These are phyloP conservation scores for Brachyptera risi DNA, from an alignment of 2,888 invertebrate species.

Conservation along the genomic window DNA sequence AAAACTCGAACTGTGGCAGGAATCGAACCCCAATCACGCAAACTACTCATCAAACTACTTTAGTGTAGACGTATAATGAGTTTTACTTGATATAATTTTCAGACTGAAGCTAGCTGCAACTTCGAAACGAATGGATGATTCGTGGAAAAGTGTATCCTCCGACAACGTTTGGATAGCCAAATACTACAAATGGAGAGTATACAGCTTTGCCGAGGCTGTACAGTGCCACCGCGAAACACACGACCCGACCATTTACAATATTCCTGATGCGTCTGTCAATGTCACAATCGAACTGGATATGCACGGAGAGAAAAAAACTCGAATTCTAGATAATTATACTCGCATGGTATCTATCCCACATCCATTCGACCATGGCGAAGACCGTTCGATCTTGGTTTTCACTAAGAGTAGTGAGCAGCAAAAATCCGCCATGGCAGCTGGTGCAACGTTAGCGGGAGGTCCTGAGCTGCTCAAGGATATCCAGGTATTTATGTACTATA, in stretches of 20 bases:
- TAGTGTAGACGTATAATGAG: too few relatives aligned
- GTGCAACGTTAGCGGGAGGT: constrained; percentile 70
- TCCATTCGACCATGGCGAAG: constrained; percentile 63
- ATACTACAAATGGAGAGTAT: constrained; percentile 56
- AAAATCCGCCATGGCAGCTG: constrained; percentile 59
- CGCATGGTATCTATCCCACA: constrained; percentile 64
- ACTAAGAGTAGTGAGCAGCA: constrained; percentile 61
- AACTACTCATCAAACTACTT: too few relatives aligned
- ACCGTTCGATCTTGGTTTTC: constrained; percentile 68
- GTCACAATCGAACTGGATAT: constrained; percentile 77
- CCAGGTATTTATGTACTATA: constrained; percentile 48
- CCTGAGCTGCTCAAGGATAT: constrained; percentile 70
- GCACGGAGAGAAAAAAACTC: constrained; percentile 65
- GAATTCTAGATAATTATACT: constrained; percentile 64
- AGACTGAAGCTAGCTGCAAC: constrained; percentile 47
- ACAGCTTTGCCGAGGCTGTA: constrained; percentile 71
- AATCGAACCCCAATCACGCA: too few relatives aligned
- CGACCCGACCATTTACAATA: constrained; percentile 77
- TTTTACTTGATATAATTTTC: constrained; percentile 28
- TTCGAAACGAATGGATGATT: constrained; percentile 58
- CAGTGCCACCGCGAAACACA: constrained; percentile 74
- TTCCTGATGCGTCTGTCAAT: constrained; percentile 64
- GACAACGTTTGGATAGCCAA: constrained; percentile 62
- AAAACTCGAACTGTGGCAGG: too few relatives aligned
- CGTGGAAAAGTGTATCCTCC: constrained; percentile 50